Evolutionary conservation across 2,797 vertebrate genomes (phyloP).

Genomic region (Cyprinella venusta): DNA sequence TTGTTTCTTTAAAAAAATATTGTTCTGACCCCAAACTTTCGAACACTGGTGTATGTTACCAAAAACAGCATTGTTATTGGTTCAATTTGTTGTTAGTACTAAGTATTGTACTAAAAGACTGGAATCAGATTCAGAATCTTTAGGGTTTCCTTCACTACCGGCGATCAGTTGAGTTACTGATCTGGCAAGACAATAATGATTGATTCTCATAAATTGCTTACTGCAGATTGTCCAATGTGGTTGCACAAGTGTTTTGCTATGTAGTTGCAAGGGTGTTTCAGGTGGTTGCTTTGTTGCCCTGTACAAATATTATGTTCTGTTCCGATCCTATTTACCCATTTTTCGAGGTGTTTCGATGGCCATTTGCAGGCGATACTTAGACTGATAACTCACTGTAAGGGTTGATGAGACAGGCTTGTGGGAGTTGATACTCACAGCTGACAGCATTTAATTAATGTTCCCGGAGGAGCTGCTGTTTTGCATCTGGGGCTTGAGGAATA

Average conservation of each 20-base stretch:
- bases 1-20: neutral
- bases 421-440: slow-evolving; percentile 28
- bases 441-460: slow-evolving; percentile 51
- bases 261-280: neutral
- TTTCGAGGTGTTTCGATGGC: neutral
- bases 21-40: neutral
- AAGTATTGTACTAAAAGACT: neutral
- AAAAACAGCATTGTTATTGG: neutral
- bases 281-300: neutral
- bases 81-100: neutral
- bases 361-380: neutral
- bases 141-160: neutral
- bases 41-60: neutral
- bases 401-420: slow-evolving; percentile 11
- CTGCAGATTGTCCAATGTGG: neutral
- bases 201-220: neutral
- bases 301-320: neutral
- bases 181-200: too few species aligned
- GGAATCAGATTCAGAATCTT: neutral
- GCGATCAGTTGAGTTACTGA: too few species aligned
- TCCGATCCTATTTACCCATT: neutral
- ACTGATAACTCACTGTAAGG: neutral
- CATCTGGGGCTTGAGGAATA: slow-evolving; percentile 28
- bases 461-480: slow-evolving; percentile 8
- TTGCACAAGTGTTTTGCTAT: neutral